Percentiles rank a stretch among this genome's conserved stretches.
Evolutionary conservation across 1,140 invertebrate species (phyloP).

Genomic region (Bursaphelenchus mucronatus): DNA sequence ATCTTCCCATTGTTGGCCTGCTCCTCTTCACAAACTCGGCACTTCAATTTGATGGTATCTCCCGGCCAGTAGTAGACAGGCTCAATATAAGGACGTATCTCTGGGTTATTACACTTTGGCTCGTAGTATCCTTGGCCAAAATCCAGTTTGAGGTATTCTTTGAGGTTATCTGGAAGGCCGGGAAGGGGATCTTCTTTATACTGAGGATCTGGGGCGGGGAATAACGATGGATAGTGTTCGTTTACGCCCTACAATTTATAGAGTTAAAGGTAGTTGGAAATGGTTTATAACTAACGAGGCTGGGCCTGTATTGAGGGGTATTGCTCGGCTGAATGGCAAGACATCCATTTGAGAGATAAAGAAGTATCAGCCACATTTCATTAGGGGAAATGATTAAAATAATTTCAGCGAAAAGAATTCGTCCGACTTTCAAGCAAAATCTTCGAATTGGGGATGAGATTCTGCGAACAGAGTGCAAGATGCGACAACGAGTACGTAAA

Average conservation of each 20-base stretch:
- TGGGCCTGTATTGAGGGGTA: background rate
- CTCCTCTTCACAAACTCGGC: background rate
- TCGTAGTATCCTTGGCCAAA: background rate
- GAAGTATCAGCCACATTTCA: background rate
- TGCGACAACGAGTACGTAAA: background rate
- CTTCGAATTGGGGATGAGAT: constrained; percentile 36
- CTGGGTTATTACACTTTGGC: background rate
- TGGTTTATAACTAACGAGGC: background rate
- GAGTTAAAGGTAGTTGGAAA: background rate
- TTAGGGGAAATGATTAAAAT: constrained; percentile 1
- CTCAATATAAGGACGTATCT: background rate
- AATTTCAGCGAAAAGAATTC: constrained; percentile 38
- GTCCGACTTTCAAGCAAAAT: constrained; percentile 42
- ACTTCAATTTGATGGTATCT: background rate
- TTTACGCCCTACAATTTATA: background rate
- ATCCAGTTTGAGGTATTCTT: background rate
- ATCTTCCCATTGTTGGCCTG: background rate
- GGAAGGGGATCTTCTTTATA: background rate
- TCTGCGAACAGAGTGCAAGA: constrained; percentile 26
- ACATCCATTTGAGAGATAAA: background rate
- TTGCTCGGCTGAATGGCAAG: background rate
- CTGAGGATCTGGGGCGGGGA: background rate
- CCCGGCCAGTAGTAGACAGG: background rate
- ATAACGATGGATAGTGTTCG: background rate
- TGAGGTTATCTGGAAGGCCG: background rate